Evolutionary conservation across 2,113 vertebrate genomes (phyloP).

Genomic region (Vulpes ferrilata): DNA sequence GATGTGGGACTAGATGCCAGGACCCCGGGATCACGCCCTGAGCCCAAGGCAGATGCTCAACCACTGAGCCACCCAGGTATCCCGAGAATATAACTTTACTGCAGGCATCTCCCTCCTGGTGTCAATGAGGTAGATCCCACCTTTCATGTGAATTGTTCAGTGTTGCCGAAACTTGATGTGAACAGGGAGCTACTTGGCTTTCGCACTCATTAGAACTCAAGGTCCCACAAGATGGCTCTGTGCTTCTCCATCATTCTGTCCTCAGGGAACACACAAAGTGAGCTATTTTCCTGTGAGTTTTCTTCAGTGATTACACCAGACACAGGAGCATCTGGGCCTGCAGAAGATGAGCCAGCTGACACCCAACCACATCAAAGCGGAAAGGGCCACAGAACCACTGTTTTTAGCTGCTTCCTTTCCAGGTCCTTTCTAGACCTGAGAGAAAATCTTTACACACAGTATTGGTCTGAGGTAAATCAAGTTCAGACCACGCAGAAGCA

Average conservation of each 20-base stretch:
- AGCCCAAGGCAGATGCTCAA: no score
- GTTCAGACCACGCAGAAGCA: background rate
- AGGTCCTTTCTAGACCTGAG: background rate
- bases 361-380: background rate
- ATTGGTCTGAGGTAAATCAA: background rate
- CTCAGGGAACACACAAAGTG: background rate
- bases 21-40: no score
- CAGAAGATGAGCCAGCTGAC: background rate
- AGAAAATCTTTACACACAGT: background rate
- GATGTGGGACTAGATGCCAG: no score
- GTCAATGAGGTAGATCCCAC: background rate
- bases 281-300: background rate
- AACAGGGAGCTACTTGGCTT: background rate
- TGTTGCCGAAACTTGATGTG: background rate
- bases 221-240: rapidly evolving
- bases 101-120: background rate
- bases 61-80: no score
- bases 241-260: background rate
- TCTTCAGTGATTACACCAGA: background rate
- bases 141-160: rapidly evolving
- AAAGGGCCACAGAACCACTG: background rate
- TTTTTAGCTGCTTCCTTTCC: background rate
- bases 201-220: background rate
- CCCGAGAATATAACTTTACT: background rate
- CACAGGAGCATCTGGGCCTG: background rate